phyloP scores from a whole-genome alignment of 1,140 invertebrate genomes.

The Drosophila leontia region DNA sequence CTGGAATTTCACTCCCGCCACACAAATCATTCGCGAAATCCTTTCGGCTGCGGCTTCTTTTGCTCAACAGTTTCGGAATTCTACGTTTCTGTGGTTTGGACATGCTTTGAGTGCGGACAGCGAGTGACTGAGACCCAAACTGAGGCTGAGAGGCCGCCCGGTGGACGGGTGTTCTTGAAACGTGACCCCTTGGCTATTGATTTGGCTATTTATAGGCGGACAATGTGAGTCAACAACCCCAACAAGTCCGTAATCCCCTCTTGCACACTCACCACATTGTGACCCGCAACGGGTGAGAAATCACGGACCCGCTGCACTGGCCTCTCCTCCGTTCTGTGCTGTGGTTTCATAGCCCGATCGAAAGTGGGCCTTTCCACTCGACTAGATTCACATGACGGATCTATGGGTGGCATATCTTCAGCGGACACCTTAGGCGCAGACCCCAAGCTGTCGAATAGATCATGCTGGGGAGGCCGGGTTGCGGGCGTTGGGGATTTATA shows the following conservation, averaged over 20 bases:
- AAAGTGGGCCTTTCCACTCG: constrained; percentile 85
- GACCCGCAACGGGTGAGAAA: constrained; percentile 88
- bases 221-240: constrained; percentile 37
- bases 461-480: not conserved
- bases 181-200: constrained; percentile 68
- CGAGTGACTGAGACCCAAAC: constrained; percentile 46
- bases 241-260: constrained; percentile 1
- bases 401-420: constrained; percentile 1
- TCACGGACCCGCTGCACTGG: constrained; percentile 84
- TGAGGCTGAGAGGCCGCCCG: constrained; percentile 7
- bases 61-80: constrained; percentile 37
- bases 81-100: constrained; percentile 40
- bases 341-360: constrained; percentile 88
- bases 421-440: not conserved
- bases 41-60: constrained; percentile 13
- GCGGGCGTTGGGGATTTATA: constrained; percentile 52
- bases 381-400: not conserved
- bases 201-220: constrained; percentile 59
- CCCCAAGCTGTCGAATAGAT: constrained; percentile 14
- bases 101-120: constrained; percentile 72
- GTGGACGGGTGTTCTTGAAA: constrained; percentile 43
- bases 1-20: constrained; percentile 73
- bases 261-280: constrained; percentile 72
- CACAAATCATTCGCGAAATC: constrained; percentile 69
- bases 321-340: constrained; percentile 13